A percentile compares a stretch with the other conserved stretches of the same genome.
Conservation (phyloP, 2,113 vertebrate species). For the Archilochus colubris region DNA sequence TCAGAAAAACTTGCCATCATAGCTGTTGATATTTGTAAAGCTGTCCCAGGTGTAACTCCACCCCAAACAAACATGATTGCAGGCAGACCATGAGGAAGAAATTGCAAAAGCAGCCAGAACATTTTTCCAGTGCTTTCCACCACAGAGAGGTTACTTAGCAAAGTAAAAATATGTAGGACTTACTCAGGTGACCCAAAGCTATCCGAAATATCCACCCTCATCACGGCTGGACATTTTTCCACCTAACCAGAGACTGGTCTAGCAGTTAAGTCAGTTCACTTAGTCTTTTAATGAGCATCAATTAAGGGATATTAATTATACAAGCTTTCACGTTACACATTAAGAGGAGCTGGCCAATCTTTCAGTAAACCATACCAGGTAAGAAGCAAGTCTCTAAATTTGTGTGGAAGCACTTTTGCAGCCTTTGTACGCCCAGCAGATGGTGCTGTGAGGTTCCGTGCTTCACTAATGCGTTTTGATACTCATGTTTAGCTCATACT, state of each 20-base stretch:
- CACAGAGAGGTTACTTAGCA: accelerated
- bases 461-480: not conserved
- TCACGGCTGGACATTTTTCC: not conserved
- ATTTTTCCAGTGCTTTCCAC: not conserved
- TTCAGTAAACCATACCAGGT: not conserved
- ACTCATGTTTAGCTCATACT: accelerated
- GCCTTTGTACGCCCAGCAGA: not conserved
- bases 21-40: not conserved
- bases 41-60: not conserved
- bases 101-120: not conserved
- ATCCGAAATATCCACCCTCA: not conserved
- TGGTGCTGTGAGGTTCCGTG: not conserved
- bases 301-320: not conserved
- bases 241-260: not conserved
- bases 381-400: accelerated
- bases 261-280: not conserved
- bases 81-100: not conserved
- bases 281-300: not conserved
- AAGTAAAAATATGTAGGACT: not conserved
- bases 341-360: not conserved
- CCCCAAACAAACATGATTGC: not conserved
- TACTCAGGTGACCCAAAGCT: not conserved
- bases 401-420: not conserved
- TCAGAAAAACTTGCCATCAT: not conserved
- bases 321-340: too few species aligned